A percentile compares a stretch with the other conserved stretches of the same genome.
Conservation (phyloP, 2,113 vertebrate genomes). For the Siniperca knerii region DNA sequence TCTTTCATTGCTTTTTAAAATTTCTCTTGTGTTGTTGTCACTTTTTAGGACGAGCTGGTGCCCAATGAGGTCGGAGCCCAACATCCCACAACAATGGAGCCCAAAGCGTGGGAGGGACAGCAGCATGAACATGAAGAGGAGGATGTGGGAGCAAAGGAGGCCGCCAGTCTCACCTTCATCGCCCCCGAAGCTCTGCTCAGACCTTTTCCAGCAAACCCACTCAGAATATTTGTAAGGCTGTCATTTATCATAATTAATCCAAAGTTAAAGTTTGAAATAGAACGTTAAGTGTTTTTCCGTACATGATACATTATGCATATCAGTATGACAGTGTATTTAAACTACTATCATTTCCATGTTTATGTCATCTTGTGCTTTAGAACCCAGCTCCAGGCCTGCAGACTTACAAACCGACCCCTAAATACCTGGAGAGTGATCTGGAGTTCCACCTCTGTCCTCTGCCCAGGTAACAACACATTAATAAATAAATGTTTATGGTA, state of each 20-base stretch:
- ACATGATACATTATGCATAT: fast-evolving
- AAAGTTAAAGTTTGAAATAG: neutral
- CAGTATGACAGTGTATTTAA: neutral
- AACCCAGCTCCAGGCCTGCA: conserved; percentile 90
- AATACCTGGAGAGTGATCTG: conserved; percentile 86
- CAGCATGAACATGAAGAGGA: conserved; percentile 19
- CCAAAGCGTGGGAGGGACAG: neutral
- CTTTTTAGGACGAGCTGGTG: conserved; percentile 83
- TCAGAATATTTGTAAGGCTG: conserved; percentile 91
- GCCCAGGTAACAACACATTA: conserved; percentile 73
- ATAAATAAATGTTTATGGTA: neutral
- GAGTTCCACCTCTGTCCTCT: conserved; percentile 91
- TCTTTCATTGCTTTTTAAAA: neutral
- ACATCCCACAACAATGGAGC: conserved; percentile 3
- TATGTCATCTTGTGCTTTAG: conserved; percentile 71
- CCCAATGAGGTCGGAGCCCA: conserved; percentile 45
- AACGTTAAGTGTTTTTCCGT: neutral
- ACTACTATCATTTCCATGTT: neutral
- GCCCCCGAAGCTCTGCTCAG: conserved; percentile 83
- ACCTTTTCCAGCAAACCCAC: conserved; percentile 80
- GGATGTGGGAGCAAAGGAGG: conserved; percentile 1
- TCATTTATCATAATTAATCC: neutral
- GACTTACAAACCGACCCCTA: conserved; percentile 81
- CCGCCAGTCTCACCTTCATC: conserved; percentile 78
- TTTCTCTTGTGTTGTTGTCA: conserved; percentile 38